Conservation (phyloP, 1,140 invertebrate species). For the Oryctes rhinoceros region DNA sequence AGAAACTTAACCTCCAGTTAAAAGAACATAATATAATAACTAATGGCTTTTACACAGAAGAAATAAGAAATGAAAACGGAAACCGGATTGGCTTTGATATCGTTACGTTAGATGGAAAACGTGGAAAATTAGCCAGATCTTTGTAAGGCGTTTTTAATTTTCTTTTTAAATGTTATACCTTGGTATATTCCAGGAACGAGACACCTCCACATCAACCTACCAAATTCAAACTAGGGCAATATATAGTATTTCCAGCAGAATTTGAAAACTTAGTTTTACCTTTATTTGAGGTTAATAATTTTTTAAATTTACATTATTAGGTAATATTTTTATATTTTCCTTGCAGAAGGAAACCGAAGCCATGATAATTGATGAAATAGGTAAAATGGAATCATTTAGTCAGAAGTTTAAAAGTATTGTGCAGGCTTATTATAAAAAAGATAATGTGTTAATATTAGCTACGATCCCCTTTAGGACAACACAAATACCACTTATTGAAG, state of each 20-base stretch:
- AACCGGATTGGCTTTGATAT: slow-evolving; percentile 70
- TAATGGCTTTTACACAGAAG: slow-evolving; percentile 73
- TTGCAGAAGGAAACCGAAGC: slow-evolving; percentile 55
- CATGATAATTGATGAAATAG: slow-evolving; percentile 72
- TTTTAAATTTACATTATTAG: too few species aligned
- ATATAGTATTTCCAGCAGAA: slow-evolving; percentile 66
- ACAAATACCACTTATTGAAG: slow-evolving; percentile 48
- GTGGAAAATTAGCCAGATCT: slow-evolving; percentile 63
- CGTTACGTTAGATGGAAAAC: slow-evolving; percentile 63
- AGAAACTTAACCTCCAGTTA: slow-evolving; percentile 61
- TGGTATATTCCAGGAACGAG: slow-evolving; percentile 20
- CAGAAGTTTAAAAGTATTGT: slow-evolving; percentile 63
- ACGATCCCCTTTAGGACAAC: slow-evolving; percentile 63
- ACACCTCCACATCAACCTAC: slow-evolving; percentile 42
- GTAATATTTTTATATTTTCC: neutral
- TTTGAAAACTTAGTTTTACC: slow-evolving; percentile 68
- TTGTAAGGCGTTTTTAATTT: slow-evolving; percentile 54
- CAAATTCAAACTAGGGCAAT: slow-evolving; percentile 65
- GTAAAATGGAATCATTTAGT: slow-evolving; percentile 75
- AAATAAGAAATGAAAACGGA: slow-evolving; percentile 62
- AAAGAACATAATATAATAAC: slow-evolving; percentile 57
- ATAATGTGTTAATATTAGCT: slow-evolving; percentile 61
- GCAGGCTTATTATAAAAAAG: slow-evolving; percentile 57
- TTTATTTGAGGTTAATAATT: slow-evolving; percentile 53
- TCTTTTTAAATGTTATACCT: neutral